Conservation (phyloP, 35 echinoderm and acorn worm genomes). For the Strongylocentrotus purpuratus region DNA sequence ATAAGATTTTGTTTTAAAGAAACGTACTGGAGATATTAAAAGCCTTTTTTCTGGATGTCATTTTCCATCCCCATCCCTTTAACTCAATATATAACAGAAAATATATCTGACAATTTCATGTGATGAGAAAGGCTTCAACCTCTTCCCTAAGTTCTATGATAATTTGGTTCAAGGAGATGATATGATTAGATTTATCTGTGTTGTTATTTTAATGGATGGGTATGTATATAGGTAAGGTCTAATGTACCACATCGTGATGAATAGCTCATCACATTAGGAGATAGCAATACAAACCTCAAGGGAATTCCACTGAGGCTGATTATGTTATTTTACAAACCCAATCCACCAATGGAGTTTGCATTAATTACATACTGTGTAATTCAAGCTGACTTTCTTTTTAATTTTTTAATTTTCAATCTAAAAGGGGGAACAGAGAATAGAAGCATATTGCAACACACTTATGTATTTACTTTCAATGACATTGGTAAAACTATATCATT, state of each 20-base stretch:
- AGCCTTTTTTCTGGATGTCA: no score
- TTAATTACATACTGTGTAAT: background rate
- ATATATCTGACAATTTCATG: background rate
- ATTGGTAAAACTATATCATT: no score
- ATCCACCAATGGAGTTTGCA: background rate
- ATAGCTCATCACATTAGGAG: background rate
- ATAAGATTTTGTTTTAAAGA: no score
- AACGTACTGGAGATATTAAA: no score
- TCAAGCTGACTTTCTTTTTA: background rate
- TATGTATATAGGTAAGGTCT: background rate
- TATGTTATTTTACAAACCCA: background rate
- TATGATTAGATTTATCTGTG: background rate
- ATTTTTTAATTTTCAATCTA: background rate
- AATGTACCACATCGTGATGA: background rate
- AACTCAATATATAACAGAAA: background rate
- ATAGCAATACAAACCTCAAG: background rate
- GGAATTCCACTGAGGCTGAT: background rate
- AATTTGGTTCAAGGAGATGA: background rate
- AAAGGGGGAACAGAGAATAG: background rate
- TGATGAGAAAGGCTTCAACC: background rate
- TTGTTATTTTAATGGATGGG: background rate
- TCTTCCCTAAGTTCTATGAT: background rate
- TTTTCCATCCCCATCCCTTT: background rate
- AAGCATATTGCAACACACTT: background rate
- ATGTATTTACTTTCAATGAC: no score